Evolutionary conservation across 2,113 vertebrate species (phyloP).

Genomic region (Elephas maximus): DNA sequence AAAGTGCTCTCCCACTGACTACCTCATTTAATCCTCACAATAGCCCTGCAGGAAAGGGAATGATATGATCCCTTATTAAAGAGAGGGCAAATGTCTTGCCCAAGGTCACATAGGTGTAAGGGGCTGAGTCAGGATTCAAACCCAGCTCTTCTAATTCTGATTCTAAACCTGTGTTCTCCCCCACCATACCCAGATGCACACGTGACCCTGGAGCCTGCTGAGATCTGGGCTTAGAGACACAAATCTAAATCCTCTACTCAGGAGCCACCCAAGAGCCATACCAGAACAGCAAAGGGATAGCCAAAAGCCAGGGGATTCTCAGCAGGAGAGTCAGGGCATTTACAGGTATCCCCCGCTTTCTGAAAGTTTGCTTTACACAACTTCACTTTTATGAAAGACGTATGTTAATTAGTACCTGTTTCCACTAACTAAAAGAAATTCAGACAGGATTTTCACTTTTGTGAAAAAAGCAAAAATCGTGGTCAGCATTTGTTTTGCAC

Average conservation of each 20-base stretch:
- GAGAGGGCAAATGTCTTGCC: background rate
- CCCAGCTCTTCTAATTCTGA: background rate
- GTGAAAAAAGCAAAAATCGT: too few species aligned
- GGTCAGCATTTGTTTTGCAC: too few species aligned
- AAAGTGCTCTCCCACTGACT: conserved; percentile 11
- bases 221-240: background rate
- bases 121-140: background rate
- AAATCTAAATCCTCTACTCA: background rate
- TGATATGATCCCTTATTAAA: background rate
- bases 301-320: background rate
- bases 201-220: background rate
- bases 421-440: too few species aligned
- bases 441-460: too few species aligned
- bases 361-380: too few species aligned
- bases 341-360: background rate
- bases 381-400: too few species aligned
- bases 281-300: background rate
- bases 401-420: too few species aligned
- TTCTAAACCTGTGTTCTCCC: background rate
- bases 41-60: background rate
- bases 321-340: background rate
- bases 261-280: background rate
- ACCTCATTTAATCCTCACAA: background rate
- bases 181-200: background rate
- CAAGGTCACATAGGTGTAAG: background rate